Evolutionary conservation across 2,797 vertebrate genomes (phyloP).

Genomic region (Pseudopleuronectes americanus): DNA sequence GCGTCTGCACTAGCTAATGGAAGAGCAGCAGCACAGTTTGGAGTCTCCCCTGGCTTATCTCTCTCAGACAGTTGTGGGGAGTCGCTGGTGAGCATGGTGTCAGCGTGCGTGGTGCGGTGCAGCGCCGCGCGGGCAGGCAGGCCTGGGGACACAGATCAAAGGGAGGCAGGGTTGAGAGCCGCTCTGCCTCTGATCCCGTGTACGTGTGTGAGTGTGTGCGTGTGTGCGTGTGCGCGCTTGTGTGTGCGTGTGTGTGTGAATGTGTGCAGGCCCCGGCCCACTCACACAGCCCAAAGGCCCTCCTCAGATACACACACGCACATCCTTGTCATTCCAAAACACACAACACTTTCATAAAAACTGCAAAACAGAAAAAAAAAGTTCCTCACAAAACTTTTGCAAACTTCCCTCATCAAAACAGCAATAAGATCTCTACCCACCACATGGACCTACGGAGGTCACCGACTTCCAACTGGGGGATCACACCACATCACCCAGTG

Average conservation of each 20-base stretch:
- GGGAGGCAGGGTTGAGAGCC: conserved; percentile 87
- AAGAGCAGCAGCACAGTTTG: conserved; percentile 79
- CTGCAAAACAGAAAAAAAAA: conserved; percentile 73
- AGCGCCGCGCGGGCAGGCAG: conserved; percentile 88
- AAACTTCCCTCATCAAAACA: conserved; percentile 68
- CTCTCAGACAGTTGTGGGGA: conserved; percentile 98
- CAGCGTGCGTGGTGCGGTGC: conserved; percentile 87
- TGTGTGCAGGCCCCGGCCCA: conserved; percentile 74
- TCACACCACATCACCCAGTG: neutral
- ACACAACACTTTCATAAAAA: conserved; percentile 76
- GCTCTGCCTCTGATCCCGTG: conserved; percentile 91
- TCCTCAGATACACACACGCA: conserved; percentile 58
- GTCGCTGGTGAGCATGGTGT: conserved; percentile 95
- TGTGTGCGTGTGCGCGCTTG: conserved; percentile 45
- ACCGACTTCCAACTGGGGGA: conserved; percentile 13
- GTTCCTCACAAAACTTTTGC: conserved; percentile 66
- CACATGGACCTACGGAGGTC: conserved; percentile 20
- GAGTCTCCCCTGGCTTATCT: conserved; percentile 94
- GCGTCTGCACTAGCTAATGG: conserved; percentile 81
- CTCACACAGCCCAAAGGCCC: conserved; percentile 81
- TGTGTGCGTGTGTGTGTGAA: conserved; percentile 51
- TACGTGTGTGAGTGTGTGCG: conserved; percentile 53
- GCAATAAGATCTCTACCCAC: conserved; percentile 51
- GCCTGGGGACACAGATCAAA: conserved; percentile 99
- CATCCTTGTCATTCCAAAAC: conserved; percentile 80